Percentiles rank a stretch among this genome's conserved stretches.
phyloP scores from a whole-genome alignment of 1,140 invertebrate genomes.

The Formica exsecta region DNA sequence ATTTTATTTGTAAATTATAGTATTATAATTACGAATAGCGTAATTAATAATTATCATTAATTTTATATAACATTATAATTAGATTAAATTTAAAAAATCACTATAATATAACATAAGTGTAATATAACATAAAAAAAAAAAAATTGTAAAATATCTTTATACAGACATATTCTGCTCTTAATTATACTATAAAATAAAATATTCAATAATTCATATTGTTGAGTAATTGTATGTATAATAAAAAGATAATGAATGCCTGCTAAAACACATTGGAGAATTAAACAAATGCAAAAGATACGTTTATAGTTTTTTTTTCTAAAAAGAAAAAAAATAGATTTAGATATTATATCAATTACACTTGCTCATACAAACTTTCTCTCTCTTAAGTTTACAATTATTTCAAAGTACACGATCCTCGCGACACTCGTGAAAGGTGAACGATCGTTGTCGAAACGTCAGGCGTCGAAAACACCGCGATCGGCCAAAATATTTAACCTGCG shows the following conservation, averaged over 20 bases:
- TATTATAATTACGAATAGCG: background rate
- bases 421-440: conserved; percentile 9
- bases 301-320: background rate
- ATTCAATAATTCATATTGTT: too few relatives aligned
- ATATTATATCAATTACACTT: background rate
- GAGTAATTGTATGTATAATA: too few relatives aligned
- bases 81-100: background rate
- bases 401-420: background rate
- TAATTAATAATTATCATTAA: background rate
- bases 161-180: too few relatives aligned
- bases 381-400: background rate
- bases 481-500: conserved; percentile 86
- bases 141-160: background rate
- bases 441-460: conserved; percentile 17
- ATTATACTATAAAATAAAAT: too few relatives aligned
- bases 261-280: background rate
- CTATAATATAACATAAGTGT: too few relatives aligned
- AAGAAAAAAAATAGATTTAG: too few relatives aligned
- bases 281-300: background rate
- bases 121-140: background rate
- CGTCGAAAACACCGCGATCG: conserved; percentile 63
- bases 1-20: background rate
- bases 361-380: too few relatives aligned
- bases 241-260: too few relatives aligned
- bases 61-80: background rate